Base-by-base conservation (phyloP, 2,888 invertebrate species). In the Steinernema scapterisci region DNA sequence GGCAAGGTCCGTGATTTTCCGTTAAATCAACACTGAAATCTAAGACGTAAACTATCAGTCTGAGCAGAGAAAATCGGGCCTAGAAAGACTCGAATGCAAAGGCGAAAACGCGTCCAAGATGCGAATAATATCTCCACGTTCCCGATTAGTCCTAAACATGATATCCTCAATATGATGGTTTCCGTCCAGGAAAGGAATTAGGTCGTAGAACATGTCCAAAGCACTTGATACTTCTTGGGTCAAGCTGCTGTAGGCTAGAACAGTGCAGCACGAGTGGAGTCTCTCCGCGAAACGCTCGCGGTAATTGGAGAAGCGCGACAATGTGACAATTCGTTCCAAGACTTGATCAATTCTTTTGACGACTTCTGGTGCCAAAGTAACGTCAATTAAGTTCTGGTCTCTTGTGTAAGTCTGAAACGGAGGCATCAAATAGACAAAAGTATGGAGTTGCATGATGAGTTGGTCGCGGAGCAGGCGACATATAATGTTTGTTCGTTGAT, bases 391-490 rank as follows among this genome's bases (percentile, higher is more conserved):
- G 9, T 73, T 73, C 31, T 63, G 45, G 7, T 70, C 38, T 11
- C 73, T 73, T 1, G 38, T 73, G 16, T 19, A n/a, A 2, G 70
- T 21, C 72, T 73, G 31, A 25, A 78, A 73, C 9, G 82, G 81
- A 21, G 80, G 77, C 23, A 84, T 63, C 73, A 84, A 74, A 56
- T 82, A 84, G 70, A 80, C 76, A 56, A 81, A 84, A 27, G 81
- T 79, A 76, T 84, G 84, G 7, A 84, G 75, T 74, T 84, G 83
- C 80, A 83, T 82, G 51, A 85, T 76, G 76, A 84, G 78, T 72
- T 85, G 84, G 77, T 85, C 84, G 44, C 85, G 74, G 1, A 85
- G 75, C 27, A 85, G 75, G 52, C 63, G 63, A 38, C 63, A 63
- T 6, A 63, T 63, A 16, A 63, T 63, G 19, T 63, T 63, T 7